Conservation (phyloP, 2,888 invertebrate species). For the Epinotia brunnichana region DNA sequence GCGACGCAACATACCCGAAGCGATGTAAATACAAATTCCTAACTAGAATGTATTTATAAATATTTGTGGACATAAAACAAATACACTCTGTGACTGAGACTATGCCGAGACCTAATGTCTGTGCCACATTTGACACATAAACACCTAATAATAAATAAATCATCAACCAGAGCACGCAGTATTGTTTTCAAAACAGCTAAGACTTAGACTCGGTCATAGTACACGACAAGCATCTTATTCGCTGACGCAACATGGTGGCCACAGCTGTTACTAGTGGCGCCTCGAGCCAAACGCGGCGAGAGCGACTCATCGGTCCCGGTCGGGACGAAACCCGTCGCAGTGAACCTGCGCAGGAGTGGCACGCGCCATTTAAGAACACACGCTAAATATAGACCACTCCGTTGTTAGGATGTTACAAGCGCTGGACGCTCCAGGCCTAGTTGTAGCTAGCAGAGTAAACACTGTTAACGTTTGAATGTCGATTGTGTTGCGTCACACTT, state of each 20-base stretch:
- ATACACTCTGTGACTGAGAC: background rate
- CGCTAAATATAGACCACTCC: conserved; percentile 36
- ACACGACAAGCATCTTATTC: background rate
- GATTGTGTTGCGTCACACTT: conserved; percentile 22
- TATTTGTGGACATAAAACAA: background rate
- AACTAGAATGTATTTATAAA: background rate
- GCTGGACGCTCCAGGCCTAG: conserved; percentile 10
- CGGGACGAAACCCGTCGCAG: conserved; percentile 1
- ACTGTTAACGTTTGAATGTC: conserved; percentile 13
- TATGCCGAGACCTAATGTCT: background rate
- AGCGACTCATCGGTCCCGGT: background rate
- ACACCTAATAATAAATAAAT: background rate
- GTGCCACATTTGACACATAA: background rate
- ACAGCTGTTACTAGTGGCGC: background rate
- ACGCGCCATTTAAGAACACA: conserved; percentile 23
- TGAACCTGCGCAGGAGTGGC: conserved; percentile 19
- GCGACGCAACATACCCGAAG: background rate
- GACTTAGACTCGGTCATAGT: background rate
- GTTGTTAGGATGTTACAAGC: conserved; percentile 28
- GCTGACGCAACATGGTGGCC: background rate
- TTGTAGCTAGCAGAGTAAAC: background rate
- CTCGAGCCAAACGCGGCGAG: conserved; percentile 3
- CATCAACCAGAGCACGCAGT: background rate
- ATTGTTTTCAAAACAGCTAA: background rate
- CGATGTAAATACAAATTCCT: background rate